A percentile compares a stretch with the other conserved stretches of the same genome.
Evolutionary conservation across 2,113 vertebrate genomes (phyloP).

Genomic region (Tyto alba): DNA sequence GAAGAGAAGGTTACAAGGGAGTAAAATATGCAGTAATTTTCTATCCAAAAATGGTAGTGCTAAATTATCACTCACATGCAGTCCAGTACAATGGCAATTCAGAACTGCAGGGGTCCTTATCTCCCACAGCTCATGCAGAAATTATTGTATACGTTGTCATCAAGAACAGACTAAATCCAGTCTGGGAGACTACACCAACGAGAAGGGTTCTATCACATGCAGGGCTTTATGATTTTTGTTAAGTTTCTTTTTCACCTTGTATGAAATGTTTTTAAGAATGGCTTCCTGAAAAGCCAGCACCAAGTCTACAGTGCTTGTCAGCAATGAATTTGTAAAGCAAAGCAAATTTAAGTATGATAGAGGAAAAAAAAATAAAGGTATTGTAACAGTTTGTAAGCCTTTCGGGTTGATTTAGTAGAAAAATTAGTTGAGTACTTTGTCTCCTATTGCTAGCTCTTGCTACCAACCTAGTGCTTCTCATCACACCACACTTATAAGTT

Average conservation of each 20-base stretch:
- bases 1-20: not conserved
- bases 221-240: not conserved
- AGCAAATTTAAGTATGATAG: not conserved
- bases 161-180: not conserved
- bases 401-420: not conserved
- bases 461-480: not conserved
- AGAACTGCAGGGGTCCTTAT: constrained; percentile 35
- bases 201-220: not conserved
- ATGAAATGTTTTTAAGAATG: not conserved
- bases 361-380: not conserved
- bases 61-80: constrained; percentile 32
- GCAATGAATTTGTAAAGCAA: not conserved
- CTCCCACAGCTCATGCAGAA: constrained; percentile 16
- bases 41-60: not conserved
- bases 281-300: not conserved
- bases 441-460: not conserved
- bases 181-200: not conserved
- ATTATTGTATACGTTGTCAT: not conserved
- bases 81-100: not conserved
- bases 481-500: not conserved
- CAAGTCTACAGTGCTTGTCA: not conserved
- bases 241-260: not conserved
- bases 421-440: not conserved
- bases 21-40: not conserved
- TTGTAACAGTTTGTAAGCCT: not conserved